These are phyloP conservation scores for Melipona quadrifasciata DNA, from an alignment of 1,140 invertebrate species.

Conservation along the genomic window DNA sequence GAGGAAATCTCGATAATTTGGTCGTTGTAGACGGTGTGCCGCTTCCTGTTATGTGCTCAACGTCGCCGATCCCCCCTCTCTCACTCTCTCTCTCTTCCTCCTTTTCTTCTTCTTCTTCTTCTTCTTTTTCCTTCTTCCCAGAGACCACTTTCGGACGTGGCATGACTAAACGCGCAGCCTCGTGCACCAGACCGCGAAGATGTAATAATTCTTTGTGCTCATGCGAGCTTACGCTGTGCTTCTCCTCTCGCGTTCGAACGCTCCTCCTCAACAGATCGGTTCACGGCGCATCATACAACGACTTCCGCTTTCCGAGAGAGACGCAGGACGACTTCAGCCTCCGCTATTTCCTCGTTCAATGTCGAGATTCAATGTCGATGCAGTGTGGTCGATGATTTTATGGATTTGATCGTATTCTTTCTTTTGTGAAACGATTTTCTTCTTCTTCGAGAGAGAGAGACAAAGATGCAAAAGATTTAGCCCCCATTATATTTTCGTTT, in stretches of 20 bases:
- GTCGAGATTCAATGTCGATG: no score
- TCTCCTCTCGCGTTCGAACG: slow-evolving; percentile 54
- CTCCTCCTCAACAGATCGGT: slow-evolving; percentile 44
- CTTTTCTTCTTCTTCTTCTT: background rate
- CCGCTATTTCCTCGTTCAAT: background rate
- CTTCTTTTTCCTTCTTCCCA: background rate
- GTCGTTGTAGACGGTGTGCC: slow-evolving; percentile 7
- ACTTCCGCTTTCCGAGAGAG: slow-evolving; percentile 45
- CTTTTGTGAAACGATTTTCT: no score
- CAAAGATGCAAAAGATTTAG: no score
- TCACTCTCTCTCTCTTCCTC: background rate
- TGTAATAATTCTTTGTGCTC: slow-evolving; percentile 75
- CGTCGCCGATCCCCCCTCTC: slow-evolving; percentile 31
- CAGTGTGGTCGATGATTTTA: background rate
- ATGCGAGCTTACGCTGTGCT: slow-evolving; percentile 55
- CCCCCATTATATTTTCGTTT: no score
- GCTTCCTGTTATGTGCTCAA: slow-evolving; percentile 47
- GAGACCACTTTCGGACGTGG: slow-evolving; percentile 61
- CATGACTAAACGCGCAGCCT: slow-evolving; percentile 62
- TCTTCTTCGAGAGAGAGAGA: no score
- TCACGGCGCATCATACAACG: slow-evolving; percentile 63
- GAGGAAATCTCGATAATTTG: slow-evolving; percentile 53
- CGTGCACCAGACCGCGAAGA: slow-evolving; percentile 77
- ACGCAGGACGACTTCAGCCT: background rate
- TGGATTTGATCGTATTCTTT: no score